phyloP scores from a whole-genome alignment of 2,113 vertebrate species.

The Excalfactoria chinensis region DNA sequence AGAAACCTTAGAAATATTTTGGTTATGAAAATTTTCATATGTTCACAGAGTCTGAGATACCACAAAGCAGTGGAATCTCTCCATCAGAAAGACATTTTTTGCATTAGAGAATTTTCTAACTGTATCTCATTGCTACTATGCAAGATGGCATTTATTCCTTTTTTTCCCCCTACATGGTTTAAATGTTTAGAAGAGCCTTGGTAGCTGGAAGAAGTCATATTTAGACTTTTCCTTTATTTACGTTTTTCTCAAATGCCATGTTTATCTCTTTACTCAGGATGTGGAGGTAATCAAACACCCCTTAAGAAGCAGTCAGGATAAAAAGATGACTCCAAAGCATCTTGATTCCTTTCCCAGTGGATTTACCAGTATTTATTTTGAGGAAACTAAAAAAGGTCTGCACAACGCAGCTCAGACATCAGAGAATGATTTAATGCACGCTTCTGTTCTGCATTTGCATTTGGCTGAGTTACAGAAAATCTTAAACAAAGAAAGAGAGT shows the following conservation, averaged over 20 bases:
- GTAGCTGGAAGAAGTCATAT: neutral
- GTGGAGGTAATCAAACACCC: neutral
- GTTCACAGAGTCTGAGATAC: neutral
- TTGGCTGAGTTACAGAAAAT: conserved; percentile 70
- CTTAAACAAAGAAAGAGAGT: conserved; percentile 77
- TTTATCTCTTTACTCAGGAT: conserved; percentile 57
- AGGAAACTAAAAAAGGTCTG: neutral
- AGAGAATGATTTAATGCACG: conserved; percentile 16
- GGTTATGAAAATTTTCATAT: neutral
- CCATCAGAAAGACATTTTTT: neutral
- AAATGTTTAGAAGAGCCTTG: neutral
- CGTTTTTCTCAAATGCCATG: neutral
- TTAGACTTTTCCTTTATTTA: neutral
- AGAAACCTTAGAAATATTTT: neutral
- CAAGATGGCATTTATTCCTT: neutral
- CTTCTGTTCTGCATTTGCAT: conserved; percentile 47
- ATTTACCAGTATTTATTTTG: neutral
- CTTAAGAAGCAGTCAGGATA: conserved; percentile 23
- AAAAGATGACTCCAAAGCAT: neutral
- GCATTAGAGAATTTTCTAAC: neutral
- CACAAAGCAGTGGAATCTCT: neutral
- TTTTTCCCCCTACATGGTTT: neutral
- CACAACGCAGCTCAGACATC: neutral
- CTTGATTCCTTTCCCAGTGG: neutral
- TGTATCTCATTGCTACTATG: neutral